Evolutionary conservation across 2,113 vertebrate species (phyloP).

Genomic region (Benitochromis conjunctus): DNA sequence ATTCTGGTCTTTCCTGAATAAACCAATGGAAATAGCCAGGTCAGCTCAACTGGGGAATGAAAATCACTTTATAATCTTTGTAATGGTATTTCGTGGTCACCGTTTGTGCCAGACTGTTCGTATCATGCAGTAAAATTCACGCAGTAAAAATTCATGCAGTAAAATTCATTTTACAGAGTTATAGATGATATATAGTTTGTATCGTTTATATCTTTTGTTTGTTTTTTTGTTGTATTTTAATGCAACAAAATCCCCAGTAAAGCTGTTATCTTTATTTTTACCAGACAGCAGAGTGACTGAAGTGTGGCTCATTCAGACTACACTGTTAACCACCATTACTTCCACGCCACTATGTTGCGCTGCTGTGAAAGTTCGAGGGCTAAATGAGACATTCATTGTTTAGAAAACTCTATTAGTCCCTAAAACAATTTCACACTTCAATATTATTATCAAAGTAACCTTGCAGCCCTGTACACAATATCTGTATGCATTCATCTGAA

Average conservation of each 20-base stretch:
- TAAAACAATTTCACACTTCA: not conserved
- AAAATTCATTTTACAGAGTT: not conserved
- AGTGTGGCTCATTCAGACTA: not conserved
- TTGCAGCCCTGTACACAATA: not conserved
- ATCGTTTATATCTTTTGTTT: not conserved
- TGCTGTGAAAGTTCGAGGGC: not conserved
- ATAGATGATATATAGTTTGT: rapidly evolving
- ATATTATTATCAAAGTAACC: not conserved
- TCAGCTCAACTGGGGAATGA: not conserved
- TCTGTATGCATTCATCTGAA: not conserved
- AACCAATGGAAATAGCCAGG: not conserved
- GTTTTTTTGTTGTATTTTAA: not conserved
- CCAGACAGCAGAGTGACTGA: not conserved
- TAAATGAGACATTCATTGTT: not conserved
- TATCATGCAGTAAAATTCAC: not conserved
- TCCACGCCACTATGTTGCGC: too few relatives aligned
- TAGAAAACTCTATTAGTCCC: not conserved
- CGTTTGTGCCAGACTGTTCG: rapidly evolving
- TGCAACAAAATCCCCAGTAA: not conserved
- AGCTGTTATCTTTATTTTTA: not conserved
- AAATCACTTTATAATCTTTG: not conserved
- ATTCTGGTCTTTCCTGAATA: conserved; percentile 92
- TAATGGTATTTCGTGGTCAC: not conserved
- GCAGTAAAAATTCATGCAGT: too few relatives aligned
- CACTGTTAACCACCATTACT: not conserved